phyloP scores from a whole-genome alignment of 2,888 invertebrate species.

The Eupithecia centaureata region DNA sequence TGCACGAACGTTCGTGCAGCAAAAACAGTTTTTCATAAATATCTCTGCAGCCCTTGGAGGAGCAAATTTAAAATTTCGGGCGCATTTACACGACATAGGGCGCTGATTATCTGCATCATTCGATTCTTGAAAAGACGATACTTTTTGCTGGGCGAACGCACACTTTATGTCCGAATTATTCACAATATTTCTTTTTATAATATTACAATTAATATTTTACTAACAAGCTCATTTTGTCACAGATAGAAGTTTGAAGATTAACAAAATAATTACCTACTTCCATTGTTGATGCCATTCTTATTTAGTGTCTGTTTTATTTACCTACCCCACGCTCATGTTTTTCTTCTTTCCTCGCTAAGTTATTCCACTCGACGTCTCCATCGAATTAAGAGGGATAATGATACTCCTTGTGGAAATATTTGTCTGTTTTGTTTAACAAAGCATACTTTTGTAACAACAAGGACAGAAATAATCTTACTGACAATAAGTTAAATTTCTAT shows the following conservation, averaged over 20 bases:
- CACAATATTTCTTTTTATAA: too few relatives aligned
- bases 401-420: conserved; percentile 4
- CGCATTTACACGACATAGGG: too few relatives aligned
- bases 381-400: not conserved
- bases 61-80: too few relatives aligned
- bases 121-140: too few relatives aligned
- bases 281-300: not conserved
- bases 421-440: conserved; percentile 1
- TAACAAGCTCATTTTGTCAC: not conserved
- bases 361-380: not conserved
- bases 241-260: not conserved
- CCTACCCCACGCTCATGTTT: conserved; percentile 3
- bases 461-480: not conserved
- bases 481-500: too few relatives aligned
- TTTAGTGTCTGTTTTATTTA: conserved; percentile 2
- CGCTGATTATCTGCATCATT: too few relatives aligned
- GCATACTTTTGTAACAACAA: not conserved
- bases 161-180: too few relatives aligned
- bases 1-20: too few relatives aligned
- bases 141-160: too few relatives aligned
- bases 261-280: not conserved
- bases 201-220: too few relatives aligned
- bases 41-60: too few relatives aligned
- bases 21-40: too few relatives aligned
- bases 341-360: not conserved